phyloP scores from a whole-genome alignment of 2,113 vertebrate genomes.

The Alethe castanea region DNA sequence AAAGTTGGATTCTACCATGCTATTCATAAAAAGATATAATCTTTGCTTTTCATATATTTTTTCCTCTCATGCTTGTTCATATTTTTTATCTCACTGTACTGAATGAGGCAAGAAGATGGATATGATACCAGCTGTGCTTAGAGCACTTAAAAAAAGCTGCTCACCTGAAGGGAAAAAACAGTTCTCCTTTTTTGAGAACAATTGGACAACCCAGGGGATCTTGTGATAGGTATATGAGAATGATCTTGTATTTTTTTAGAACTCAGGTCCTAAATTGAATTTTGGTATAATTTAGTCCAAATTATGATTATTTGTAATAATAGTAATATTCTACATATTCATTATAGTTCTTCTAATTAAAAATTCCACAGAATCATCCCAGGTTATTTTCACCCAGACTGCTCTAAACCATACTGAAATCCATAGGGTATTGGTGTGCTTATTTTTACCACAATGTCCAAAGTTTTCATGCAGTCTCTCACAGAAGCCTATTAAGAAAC shows the following conservation, averaged over 20 bases:
- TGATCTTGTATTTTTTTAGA: not conserved
- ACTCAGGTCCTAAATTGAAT: not conserved
- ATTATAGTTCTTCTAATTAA: not conserved
- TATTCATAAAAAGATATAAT: not conserved
- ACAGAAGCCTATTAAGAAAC: not conserved
- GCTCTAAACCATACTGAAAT: not conserved
- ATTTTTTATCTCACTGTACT: slow-evolving; percentile 4
- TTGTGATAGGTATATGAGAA: not conserved
- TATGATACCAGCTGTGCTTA: not conserved
- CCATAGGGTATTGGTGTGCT: not conserved
- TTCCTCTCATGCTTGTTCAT: not conserved
- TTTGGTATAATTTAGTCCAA: not conserved
- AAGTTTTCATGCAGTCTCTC: not conserved
- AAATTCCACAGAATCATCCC: not conserved
- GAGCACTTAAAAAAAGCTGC: not conserved
- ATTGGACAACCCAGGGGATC: not conserved
- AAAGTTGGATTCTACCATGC: not conserved
- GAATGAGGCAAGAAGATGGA: not conserved
- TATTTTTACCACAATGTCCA: not conserved
- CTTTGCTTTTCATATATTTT: not conserved
- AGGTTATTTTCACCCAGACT: not conserved
- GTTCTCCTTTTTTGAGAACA: not conserved
- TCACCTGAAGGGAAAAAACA: not conserved
- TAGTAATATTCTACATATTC: not conserved
- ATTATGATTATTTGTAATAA: not conserved